A percentile compares a stretch with the other conserved stretches of the same genome.
Conservation (phyloP, 2,888 invertebrate species). For the Anoplius nigerrimus region DNA sequence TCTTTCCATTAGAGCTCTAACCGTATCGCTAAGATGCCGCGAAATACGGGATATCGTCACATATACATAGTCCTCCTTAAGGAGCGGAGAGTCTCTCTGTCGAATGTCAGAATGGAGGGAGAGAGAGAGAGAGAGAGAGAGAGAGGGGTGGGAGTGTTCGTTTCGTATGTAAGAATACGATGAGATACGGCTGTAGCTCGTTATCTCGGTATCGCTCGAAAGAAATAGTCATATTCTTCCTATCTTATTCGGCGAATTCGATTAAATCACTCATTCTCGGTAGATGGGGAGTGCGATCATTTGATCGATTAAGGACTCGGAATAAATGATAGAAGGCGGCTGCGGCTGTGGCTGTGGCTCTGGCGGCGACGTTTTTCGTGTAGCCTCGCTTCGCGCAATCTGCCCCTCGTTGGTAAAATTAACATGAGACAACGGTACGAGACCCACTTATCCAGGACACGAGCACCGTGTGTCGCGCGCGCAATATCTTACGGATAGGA, state of each 20-base stretch:
- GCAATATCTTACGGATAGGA: conserved; percentile 1
- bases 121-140: conserved; percentile 28
- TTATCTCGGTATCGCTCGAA: conserved; percentile 38
- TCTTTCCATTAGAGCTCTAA: too few relatives aligned
- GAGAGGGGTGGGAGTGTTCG: conserved; percentile 33
- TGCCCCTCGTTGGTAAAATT: background rate
- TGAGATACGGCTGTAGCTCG: conserved; percentile 48
- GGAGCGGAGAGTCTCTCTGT: too few relatives aligned
- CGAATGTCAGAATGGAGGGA: conserved; percentile 25
- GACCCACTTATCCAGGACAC: conserved; percentile 2
- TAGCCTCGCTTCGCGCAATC: background rate
- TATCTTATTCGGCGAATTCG: conserved; percentile 45
- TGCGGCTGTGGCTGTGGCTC: too few relatives aligned
- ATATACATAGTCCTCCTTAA: too few relatives aligned
- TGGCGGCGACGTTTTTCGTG: background rate
- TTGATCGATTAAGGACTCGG: background rate
- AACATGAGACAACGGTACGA: conserved; percentile 2
- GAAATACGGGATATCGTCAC: background rate
- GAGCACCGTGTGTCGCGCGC: too few relatives aligned
- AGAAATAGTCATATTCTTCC: conserved; percentile 37
- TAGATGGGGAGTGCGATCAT: background rate
- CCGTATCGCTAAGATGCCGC: too few relatives aligned
- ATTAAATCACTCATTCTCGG: conserved; percentile 31
- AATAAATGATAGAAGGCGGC: too few relatives aligned
- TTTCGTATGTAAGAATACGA: too few relatives aligned